Conservation (phyloP, 2,888 invertebrate species). For the Aspidiotus rigidus region DNA sequence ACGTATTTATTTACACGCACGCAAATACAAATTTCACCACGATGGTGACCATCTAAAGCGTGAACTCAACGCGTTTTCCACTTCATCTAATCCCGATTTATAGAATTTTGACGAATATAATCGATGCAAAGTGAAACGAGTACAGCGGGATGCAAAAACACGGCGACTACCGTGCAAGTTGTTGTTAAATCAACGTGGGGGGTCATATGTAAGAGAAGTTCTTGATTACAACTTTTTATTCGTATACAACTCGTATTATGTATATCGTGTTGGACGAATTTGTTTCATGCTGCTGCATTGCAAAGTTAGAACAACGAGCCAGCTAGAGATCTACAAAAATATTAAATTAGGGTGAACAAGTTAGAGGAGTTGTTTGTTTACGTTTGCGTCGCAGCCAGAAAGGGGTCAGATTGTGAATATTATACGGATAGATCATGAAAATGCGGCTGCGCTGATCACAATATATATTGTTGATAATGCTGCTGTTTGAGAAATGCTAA, state of each 20-base stretch:
- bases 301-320: neutral
- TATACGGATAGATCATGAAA: neutral
- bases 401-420: neutral
- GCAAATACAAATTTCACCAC: too few species aligned
- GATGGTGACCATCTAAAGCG: neutral
- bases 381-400: neutral
- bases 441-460: neutral
- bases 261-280: neutral
- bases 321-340: neutral
- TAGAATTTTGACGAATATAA: neutral
- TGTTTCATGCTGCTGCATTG: neutral
- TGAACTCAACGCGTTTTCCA: neutral
- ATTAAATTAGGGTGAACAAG: conserved; percentile 4
- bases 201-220: conserved; percentile 1
- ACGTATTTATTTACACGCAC: too few species aligned
- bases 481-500: too few species aligned
- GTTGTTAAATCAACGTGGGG: neutral
- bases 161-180: neutral
- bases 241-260: too few species aligned
- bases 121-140: neutral
- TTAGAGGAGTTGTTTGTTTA: neutral
- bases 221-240: neutral
- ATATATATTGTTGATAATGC: too few species aligned
- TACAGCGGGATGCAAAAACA: conserved; percentile 4
- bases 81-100: neutral